A percentile compares a stretch with the other conserved stretches of the same genome.
These are phyloP conservation scores for Acomys russatus DNA, from an alignment of 2,797 vertebrate genomes.

Conservation along the genomic window DNA sequence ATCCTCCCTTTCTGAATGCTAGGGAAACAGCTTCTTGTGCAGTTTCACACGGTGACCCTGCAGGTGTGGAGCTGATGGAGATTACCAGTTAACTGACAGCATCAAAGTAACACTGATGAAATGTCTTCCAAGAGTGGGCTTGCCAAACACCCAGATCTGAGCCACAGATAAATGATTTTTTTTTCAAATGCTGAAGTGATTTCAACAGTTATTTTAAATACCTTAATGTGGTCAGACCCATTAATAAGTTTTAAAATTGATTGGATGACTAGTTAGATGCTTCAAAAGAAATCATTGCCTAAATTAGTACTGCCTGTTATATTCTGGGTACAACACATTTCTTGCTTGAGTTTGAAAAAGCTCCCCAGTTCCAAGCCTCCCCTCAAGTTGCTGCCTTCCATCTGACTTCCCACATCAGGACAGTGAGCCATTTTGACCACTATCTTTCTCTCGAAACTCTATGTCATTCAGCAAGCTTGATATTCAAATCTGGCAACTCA, in stretches of 20 bases:
- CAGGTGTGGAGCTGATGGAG: neutral
- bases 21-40: neutral
- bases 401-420: conserved; percentile 81
- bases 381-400: conserved; percentile 79
- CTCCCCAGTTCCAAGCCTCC: conserved; percentile 77
- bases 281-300: conserved; percentile 70
- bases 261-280: conserved; percentile 63
- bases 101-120: conserved; percentile 43
- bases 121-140: neutral
- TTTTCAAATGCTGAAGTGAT: conserved; percentile 61
- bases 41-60: neutral
- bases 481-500: conserved; percentile 82
- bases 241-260: conserved; percentile 74
- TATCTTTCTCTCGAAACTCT: conserved; percentile 85
- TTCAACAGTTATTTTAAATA: conserved; percentile 52
- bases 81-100: conserved; percentile 27
- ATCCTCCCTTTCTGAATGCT: neutral
- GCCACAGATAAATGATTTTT: conserved; percentile 62
- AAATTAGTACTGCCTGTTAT: conserved; percentile 77
- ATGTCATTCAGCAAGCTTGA: conserved; percentile 80
- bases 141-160: conserved; percentile 20
- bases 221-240: conserved; percentile 49
- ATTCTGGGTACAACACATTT: conserved; percentile 61
- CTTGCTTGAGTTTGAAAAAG: conserved; percentile 77
- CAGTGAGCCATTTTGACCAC: conserved; percentile 86